A percentile compares a stretch with the other conserved stretches of the same genome.
phyloP scores from a whole-genome alignment of 37 sponge, comb jelly and placozoan genomes.

The Ianthella basta region DNA sequence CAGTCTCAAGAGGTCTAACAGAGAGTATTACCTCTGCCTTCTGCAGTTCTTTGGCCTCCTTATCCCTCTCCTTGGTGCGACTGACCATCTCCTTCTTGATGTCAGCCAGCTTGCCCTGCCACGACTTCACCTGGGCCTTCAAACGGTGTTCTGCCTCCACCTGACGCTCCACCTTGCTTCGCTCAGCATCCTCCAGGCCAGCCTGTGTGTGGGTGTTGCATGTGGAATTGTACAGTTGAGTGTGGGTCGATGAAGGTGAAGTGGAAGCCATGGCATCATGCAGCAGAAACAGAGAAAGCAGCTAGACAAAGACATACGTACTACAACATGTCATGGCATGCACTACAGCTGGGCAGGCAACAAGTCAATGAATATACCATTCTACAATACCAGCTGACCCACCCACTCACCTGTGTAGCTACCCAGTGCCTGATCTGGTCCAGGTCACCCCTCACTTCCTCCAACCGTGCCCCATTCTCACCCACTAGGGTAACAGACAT shows the following conservation, averaged over 20 bases:
- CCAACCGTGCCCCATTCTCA: background rate
- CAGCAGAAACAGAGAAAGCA: too few species aligned
- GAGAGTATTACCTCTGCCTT: constrained; percentile 55
- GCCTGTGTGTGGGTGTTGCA: background rate
- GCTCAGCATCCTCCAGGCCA: constrained; percentile 27
- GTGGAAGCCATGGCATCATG: too few species aligned
- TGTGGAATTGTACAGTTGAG: too few species aligned
- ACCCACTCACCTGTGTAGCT: constrained; percentile 11
- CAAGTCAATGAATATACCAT: too few species aligned
- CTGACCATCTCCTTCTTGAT: constrained; percentile 53
- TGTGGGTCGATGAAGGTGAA: too few species aligned
- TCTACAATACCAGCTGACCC: too few species aligned
- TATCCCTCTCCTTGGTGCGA: constrained; percentile 64
- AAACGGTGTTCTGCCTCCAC: constrained; percentile 31
- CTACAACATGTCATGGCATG: too few species aligned
- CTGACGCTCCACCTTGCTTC: constrained; percentile 27
- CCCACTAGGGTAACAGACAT: background rate
- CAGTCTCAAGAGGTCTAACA: too few species aligned
- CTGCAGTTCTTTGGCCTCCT: constrained; percentile 40
- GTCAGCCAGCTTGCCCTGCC: constrained; percentile 33
- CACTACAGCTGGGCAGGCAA: too few species aligned
- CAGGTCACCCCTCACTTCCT: constrained; percentile 9
- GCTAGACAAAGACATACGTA: too few species aligned
- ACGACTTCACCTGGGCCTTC: constrained; percentile 11
- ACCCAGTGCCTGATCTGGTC: constrained; percentile 31